These are phyloP conservation scores for Drosophila ananassae DNA, from an alignment of 1,140 invertebrate genomes.

Conservation along the genomic window DNA sequence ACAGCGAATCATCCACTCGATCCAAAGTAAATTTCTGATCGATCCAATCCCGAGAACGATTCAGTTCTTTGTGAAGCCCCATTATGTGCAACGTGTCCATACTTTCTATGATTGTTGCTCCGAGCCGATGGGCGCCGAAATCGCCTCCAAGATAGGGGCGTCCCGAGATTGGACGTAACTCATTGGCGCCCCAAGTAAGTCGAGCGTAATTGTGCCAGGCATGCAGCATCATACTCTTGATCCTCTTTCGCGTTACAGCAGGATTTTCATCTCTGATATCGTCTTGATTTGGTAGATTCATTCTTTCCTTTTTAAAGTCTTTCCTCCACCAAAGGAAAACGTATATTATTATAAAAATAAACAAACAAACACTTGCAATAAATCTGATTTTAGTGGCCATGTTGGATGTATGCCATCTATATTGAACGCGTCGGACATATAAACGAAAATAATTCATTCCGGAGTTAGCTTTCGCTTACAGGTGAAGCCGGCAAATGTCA, in stretches of 20 bases:
- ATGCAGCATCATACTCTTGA: conserved; percentile 94
- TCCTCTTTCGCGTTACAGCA: conserved; percentile 38
- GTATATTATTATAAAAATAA: not conserved
- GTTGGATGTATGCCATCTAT: conserved; percentile 17
- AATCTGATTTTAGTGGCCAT: not conserved
- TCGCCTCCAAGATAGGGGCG: conserved; percentile 95
- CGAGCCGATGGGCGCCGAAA: conserved; percentile 93
- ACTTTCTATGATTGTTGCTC: conserved; percentile 97
- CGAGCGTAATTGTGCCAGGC: conserved; percentile 97
- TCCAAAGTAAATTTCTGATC: conserved; percentile 92
- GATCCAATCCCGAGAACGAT: conserved; percentile 96
- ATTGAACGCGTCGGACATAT: not conserved
- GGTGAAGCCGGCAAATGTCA: not conserved
- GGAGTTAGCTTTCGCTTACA: not conserved
- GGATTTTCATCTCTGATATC: not conserved
- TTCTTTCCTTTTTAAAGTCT: not conserved
- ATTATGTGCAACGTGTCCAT: conserved; percentile 98
- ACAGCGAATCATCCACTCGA: conserved; percentile 93
- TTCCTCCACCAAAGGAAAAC: not conserved
- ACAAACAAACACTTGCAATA: not conserved
- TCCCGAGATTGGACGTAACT: conserved; percentile 94
- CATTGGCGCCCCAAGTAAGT: conserved; percentile 99
- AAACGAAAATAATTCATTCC: conserved; percentile 28
- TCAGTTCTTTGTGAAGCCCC: conserved; percentile 97
- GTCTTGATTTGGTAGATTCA: too few relatives aligned